These are phyloP conservation scores for Euura lappo DNA, from an alignment of 1,140 invertebrate genomes.

Conservation along the genomic window DNA sequence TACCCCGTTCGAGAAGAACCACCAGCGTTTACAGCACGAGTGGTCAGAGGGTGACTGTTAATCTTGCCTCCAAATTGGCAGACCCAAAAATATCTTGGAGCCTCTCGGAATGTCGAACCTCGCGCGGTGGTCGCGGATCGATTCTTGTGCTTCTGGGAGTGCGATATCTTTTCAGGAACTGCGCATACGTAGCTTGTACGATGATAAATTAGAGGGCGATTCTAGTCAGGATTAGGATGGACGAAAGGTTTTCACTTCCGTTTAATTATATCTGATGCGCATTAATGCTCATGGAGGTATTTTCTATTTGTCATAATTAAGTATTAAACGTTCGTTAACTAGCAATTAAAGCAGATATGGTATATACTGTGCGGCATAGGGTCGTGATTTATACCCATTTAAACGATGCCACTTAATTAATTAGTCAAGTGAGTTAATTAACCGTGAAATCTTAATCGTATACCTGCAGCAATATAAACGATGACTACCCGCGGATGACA, in stretches of 20 bases:
- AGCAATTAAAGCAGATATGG: not conserved
- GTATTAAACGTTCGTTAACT: not conserved
- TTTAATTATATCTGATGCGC: not conserved
- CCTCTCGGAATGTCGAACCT: too few species aligned
- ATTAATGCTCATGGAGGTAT: not conserved
- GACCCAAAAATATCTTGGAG: too few species aligned
- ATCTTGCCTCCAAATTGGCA: too few species aligned
- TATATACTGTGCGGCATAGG: not conserved
- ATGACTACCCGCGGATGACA: not conserved
- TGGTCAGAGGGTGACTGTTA: too few species aligned
- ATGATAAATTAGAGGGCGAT: too few species aligned
- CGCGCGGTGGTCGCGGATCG: too few species aligned
- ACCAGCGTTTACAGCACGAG: not conserved
- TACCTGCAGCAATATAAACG: not conserved
- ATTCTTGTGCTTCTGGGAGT: too few species aligned
- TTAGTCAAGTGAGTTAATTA: slow-evolving; percentile 5
- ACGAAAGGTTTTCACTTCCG: not conserved
- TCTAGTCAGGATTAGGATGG: not conserved
- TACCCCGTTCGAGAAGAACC: not conserved
- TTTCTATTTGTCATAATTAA: slow-evolving; percentile 5
- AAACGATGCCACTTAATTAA: slow-evolving; percentile 2
- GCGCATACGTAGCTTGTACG: too few species aligned
- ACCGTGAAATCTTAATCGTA: slow-evolving; percentile 5
- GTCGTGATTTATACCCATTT: not conserved
- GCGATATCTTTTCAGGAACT: too few species aligned